Base-by-base conservation (phyloP, 2,888 invertebrate species). In the Rhamphomyia laevipes region DNA sequence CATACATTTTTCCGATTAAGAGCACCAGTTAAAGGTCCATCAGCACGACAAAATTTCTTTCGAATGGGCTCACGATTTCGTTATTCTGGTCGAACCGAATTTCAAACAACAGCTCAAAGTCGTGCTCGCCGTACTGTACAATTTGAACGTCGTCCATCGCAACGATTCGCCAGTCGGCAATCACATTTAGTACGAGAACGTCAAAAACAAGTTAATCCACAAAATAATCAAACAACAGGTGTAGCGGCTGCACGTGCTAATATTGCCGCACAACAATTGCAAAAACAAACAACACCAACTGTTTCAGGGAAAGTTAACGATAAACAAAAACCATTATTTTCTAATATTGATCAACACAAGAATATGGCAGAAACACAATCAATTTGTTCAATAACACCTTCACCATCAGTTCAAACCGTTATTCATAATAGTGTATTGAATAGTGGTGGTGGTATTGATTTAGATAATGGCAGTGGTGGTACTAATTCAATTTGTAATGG, bases 1-100 rank as follows among this genome's bases (percentile, higher is more conserved):
- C 99, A 99, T 74, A 91, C 96, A 2, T 99, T 99, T 61, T 99
- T 97, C 79, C 82, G 99, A 55, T 76, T 99, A 48, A 81, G 90
- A 56, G 89, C 87, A 33, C 88, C 91, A 1, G 85, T 88, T 1
- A 91, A 91, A 68, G 86, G 88, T 2, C 87, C 89, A 4, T 86
- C 86, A 27, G 87, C 88, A 0, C 77, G 92, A 18, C 95, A 94
- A 67, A 94, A 92, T 73, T 96, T 99, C 75, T 94, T 99, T 73
- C 78, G 99, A 54, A 94, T 99, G 92, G 97, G 97, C 47, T 97
- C 97, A 13, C 79, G 97, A 49, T 99, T 99, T 70, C 84, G 70
- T 5, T 80, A 80, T 60, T 92, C 92, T 56, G 95, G 99, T 0
- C 84, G 94, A 66, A 99, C 99, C 2, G 99, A 99, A 73, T 97